These are phyloP conservation scores for Macquaria australasica DNA, from an alignment of 2,113 vertebrate species.

Conservation along the genomic window DNA sequence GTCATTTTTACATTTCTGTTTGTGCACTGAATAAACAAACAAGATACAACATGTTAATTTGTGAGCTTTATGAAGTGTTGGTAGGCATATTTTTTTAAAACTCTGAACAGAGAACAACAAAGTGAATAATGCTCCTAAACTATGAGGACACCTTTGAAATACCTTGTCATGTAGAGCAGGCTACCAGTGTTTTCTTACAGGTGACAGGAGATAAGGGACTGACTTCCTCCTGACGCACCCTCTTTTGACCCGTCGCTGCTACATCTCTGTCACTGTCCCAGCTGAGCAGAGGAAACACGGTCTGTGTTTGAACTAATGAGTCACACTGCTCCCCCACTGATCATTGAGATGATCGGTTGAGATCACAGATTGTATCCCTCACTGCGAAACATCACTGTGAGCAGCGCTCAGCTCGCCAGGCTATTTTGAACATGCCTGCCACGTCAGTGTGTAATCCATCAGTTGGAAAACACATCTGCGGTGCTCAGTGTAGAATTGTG, in stretches of 20 bases:
- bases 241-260: not conserved
- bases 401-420: not conserved
- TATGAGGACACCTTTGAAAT: not conserved
- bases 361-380: conserved; percentile 1
- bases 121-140: not conserved
- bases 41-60: not conserved
- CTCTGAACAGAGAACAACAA: not conserved
- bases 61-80: not conserved
- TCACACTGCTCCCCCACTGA: conserved; percentile 1
- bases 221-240: not conserved
- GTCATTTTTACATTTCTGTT: not conserved
- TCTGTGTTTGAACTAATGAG: conserved; percentile 15
- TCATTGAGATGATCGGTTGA: not conserved
- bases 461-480: conserved; percentile 17
- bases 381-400: conserved; percentile 2
- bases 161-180: not conserved
- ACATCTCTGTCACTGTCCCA: conserved; percentile 4
- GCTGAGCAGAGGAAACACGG: conserved; percentile 2
- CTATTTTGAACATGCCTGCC: not conserved
- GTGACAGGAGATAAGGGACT: not conserved
- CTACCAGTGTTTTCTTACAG: not conserved
- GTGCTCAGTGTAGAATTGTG: not conserved
- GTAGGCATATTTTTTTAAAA: not conserved
- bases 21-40: not conserved
- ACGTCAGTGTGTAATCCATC: conserved; percentile 5